These are phyloP conservation scores for Alaudala cheleensis DNA, from an alignment of 2,113 vertebrate genomes.

Conservation along the genomic window DNA sequence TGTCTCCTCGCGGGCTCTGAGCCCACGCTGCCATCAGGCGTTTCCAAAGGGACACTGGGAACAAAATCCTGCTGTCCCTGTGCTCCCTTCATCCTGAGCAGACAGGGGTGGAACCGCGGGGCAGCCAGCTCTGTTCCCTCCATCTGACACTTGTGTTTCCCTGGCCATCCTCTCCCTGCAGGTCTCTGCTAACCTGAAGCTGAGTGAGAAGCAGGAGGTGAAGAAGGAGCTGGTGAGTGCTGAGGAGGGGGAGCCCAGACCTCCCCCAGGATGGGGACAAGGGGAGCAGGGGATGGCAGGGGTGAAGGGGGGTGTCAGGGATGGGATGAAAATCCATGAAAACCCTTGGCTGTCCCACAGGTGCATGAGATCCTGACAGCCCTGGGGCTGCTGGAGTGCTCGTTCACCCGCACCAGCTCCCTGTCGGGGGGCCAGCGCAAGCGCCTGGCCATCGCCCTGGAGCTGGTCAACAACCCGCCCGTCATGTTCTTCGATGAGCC, in stretches of 20 bases:
- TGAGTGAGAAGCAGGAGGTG: constrained; percentile 93
- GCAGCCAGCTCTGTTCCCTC: no score
- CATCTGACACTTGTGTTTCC: accelerated
- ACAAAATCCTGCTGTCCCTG: neutral
- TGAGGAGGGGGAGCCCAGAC: neutral
- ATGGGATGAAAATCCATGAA: neutral
- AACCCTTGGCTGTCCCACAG: constrained; percentile 52
- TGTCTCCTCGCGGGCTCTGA: neutral
- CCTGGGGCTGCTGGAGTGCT: constrained; percentile 91
- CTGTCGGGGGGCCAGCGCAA: constrained; percentile 96
- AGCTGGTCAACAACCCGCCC: constrained; percentile 96
- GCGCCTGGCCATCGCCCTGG: constrained; percentile 92
- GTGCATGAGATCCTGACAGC: constrained; percentile 97
- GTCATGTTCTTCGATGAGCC: constrained; percentile 99
- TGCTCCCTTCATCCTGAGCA: neutral
- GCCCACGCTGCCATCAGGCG: neutral
- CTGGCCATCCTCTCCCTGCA: constrained; percentile 47
- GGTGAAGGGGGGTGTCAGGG: neutral
- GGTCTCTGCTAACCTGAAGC: constrained; percentile 95
- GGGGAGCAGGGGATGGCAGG: accelerated
- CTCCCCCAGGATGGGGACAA: accelerated
- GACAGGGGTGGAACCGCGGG: accelerated
- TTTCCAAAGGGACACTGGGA: neutral
- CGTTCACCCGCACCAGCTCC: constrained; percentile 87
- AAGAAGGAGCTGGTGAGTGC: constrained; percentile 93